Evolutionary conservation across 2,113 vertebrate species (phyloP), one percentile per base, ranked within the genome.

Genomic region (Collichthys lucidus): DNA sequence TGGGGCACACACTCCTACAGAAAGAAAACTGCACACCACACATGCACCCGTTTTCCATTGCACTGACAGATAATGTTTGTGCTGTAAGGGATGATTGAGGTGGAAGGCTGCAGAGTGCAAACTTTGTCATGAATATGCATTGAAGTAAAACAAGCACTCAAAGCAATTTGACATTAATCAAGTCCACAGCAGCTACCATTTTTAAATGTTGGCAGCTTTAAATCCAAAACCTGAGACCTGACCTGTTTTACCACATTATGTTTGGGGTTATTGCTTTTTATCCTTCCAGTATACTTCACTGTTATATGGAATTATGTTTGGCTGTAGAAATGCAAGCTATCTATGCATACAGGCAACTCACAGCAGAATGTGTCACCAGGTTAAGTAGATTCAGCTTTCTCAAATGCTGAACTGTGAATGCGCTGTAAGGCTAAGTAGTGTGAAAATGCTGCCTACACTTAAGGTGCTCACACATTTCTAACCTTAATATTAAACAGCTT

Each of bases 371-470:
- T 76, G 59, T 83, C 74, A 77, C 35, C 56, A 52, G 77, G 75
- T 84, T 78, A 68, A 82, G 74, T 12, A 78, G 83, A 79, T 78
- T 78, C 40, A 10, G 64, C 82, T 83, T 84, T 72, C 72, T 74
- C 47, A 82, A 85, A 64, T 50, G 26, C 71, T 74, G 42, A 66
- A 5, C 52, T 79, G 49, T 78, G 57, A 87, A 64, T 55, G 31
- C 19, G 0, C 52, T 73, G 74, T 40, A 5, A 56, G 62, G 57
- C 64, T 35, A 55, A 76, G 77, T 20, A 59, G 74, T 80, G 80
- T 80, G 72, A 86, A 79, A 77, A 83, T 2, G 3, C 57, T 15
- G 6, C 79, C 86, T 57, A 82, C 63, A 1, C 42, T 61, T 53
- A 50, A 83, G 42, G 59, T 74, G 49, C 46, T 79, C 26, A 40